Conservation (phyloP, 2,113 vertebrate genomes). For the Parus major region DNA sequence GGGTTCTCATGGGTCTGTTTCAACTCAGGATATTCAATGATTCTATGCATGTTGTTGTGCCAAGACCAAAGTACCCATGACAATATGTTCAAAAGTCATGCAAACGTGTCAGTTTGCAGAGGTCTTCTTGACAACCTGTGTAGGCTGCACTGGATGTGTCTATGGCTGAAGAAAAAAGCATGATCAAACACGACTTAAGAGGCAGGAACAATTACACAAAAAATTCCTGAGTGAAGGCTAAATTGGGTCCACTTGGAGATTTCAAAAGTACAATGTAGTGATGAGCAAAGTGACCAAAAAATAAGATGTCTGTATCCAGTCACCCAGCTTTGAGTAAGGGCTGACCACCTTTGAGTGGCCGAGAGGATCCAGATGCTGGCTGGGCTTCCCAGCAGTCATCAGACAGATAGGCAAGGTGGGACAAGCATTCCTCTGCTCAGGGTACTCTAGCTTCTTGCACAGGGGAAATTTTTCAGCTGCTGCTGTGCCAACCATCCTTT, state of each 20-base stretch:
- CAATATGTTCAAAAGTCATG: neutral
- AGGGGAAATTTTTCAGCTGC: neutral
- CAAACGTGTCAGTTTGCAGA: neutral
- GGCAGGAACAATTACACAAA: neutral
- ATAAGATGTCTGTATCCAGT: neutral
- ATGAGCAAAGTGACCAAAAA: neutral
- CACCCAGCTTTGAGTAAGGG: neutral
- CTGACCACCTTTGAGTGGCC: neutral
- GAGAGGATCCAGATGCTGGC: neutral
- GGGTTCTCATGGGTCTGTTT: rapidly evolving
- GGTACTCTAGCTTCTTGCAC: neutral
- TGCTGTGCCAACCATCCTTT: neutral
- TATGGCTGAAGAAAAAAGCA: neutral
- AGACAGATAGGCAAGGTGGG: no score
- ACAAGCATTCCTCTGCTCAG: neutral
- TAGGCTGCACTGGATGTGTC: neutral
- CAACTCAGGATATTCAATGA: neutral
- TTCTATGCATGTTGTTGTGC: rapidly evolving
- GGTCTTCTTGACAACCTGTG: neutral
- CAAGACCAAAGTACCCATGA: neutral
- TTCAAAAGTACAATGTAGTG: neutral
- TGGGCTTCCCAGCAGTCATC: neutral
- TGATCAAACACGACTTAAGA: neutral
- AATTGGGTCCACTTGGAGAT: neutral
- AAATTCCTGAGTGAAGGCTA: neutral